These are phyloP conservation scores for Elephantulus edwardii DNA, from an alignment of 2,113 vertebrate genomes.

Conservation along the genomic window DNA sequence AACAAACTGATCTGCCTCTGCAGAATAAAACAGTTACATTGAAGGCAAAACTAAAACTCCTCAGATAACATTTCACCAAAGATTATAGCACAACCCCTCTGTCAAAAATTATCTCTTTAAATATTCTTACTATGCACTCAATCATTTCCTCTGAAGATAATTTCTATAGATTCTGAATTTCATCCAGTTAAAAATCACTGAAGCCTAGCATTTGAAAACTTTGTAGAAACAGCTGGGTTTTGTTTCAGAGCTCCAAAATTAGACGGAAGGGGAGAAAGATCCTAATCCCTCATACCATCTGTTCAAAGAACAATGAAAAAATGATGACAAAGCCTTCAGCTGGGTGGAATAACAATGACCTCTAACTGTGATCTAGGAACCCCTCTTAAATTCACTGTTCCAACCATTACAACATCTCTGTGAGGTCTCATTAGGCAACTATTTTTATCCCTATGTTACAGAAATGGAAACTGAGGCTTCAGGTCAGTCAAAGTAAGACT, in stretches of 20 bases:
- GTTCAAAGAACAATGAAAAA: conserved; percentile 52
- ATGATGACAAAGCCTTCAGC: neutral
- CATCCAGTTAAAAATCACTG: conserved; percentile 12
- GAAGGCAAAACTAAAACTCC: conserved; percentile 37
- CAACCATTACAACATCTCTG: neutral
- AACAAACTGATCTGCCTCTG: neutral
- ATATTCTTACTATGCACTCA: conserved; percentile 7
- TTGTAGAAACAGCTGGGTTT: conserved; percentile 64
- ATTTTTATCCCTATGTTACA: neutral
- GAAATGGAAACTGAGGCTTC: neutral
- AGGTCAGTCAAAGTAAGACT: too few relatives aligned
- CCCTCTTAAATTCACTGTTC: neutral
- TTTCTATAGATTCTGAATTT: conserved; percentile 4
- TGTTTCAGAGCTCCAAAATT: conserved; percentile 66
- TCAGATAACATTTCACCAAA: neutral
- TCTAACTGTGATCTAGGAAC: neutral
- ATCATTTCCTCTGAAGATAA: neutral
- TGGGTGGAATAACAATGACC: neutral
- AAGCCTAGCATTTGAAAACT: conserved; percentile 58
- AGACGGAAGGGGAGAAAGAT: conserved; percentile 44
- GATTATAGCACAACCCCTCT: neutral
- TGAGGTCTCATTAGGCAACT: conserved; percentile 28
- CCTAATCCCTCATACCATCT: conserved; percentile 64
- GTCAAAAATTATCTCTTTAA: conserved; percentile 1
- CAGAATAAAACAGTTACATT: neutral